Conservation (phyloP, 2,113 vertebrate genomes). For the Myrmecophaga tridactyla region DNA sequence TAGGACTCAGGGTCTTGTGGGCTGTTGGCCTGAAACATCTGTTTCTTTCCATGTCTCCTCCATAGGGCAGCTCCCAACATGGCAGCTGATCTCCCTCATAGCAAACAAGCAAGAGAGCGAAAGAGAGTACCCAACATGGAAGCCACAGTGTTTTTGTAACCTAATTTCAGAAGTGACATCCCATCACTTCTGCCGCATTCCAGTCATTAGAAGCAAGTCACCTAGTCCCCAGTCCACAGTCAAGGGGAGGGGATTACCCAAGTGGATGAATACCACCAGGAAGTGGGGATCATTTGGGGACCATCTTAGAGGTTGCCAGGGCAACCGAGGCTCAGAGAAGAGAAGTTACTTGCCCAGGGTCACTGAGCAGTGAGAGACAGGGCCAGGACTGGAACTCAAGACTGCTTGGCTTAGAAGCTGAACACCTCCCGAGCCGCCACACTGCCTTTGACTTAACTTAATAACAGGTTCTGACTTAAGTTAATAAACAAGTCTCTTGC, state of each 20-base stretch:
- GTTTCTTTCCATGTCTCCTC: not conserved
- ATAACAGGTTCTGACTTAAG: conserved; percentile 35
- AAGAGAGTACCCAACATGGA: not conserved
- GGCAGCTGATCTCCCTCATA: not conserved
- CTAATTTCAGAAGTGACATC: not conserved
- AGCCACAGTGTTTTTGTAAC: not conserved
- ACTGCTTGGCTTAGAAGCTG: not conserved
- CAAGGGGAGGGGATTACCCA: not conserved
- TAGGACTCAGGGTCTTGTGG: not conserved
- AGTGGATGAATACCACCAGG: not conserved
- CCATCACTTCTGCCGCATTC: not conserved
- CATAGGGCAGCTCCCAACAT: not conserved
- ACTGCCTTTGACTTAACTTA: conserved; percentile 31
- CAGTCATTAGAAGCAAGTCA: not conserved
- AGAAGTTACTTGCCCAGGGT: not conserved
- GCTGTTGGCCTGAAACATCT: not conserved
- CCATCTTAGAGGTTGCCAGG: not conserved
- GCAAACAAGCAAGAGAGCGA: not conserved
- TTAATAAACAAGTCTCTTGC: conserved; percentile 60
- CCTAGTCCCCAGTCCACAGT: not conserved
- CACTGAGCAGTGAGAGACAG: not conserved
- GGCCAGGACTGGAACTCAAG: not conserved
- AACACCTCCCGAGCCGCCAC: not conserved
- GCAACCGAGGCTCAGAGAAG: not conserved
- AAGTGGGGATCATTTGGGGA: not conserved